Base-by-base conservation (phyloP, 2,888 invertebrate species). In the Leucophenga montana region DNA sequence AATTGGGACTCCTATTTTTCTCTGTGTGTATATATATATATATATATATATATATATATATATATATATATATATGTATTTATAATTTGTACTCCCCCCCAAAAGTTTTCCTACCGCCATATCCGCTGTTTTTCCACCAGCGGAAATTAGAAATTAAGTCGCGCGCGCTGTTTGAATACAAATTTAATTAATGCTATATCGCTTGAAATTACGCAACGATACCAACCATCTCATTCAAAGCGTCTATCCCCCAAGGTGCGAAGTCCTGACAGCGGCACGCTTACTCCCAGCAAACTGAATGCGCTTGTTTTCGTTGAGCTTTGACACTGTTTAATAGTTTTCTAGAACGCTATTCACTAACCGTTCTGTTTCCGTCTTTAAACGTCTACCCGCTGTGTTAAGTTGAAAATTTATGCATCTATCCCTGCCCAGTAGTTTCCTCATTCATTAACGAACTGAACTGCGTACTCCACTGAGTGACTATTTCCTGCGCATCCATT, bases 111-210 rank as follows among this genome's bases (percentile, higher is more conserved):
- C 57, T 14, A 57, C 31, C 13, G 31, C 57, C n/a, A 14, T 22
- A 64, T 59, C 59, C 59, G 31, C 33, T 33, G n/a, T 31, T 31
- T 50, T 16, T 6, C 61, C 61, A 61, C 74, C 56, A 77, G 81
- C 81, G 81, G 81, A 82, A 82, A 82, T 82, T 82, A 84, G 81
- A 82, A 82, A 82, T 82, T 82, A 82, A 82, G 81, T 82, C 81
- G 84, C 84, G 84, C 81, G 77, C 84, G 84, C 81, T 79, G 83
- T 82, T 82, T 82, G 81, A 82, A 82, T 82, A 82, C 84, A 82
- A 82, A 82, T 82, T 82, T 82, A 82, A 82, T 82, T 82, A 82
- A 82, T 84, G 81, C 84, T 75, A 82, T 84, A 82, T 84, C 84
- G 84, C 83, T 82, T 82, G 82, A 84, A 82, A 84, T 71, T 67